A percentile compares a stretch with the other conserved stretches of the same genome.
These are phyloP conservation scores for Ceyx melanurus DNA, from an alignment of 2,113 vertebrate genomes.

Conservation along the genomic window DNA sequence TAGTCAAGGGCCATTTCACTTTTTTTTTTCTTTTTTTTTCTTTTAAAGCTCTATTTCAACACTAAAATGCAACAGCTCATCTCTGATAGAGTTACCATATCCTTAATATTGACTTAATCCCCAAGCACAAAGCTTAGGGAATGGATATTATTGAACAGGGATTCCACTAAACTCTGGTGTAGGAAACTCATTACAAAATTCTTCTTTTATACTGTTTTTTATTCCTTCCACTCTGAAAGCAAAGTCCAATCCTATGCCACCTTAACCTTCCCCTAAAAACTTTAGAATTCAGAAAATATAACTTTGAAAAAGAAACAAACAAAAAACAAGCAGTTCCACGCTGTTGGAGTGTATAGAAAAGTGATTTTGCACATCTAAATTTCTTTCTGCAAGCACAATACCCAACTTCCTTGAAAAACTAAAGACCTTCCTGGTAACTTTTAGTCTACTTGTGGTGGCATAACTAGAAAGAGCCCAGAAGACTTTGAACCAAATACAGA, in stretches of 20 bases:
- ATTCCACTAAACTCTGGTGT: background rate
- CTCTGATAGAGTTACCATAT: background rate
- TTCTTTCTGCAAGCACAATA: background rate
- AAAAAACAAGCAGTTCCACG: background rate
- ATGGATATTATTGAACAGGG: background rate
- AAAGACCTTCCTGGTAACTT: background rate
- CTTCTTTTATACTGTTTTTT: background rate
- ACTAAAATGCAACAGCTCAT: background rate
- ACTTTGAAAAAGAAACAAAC: background rate
- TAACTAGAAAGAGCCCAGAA: background rate
- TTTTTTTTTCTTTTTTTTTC: background rate
- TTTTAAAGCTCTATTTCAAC: background rate
- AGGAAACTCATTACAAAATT: background rate
- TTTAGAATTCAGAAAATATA: background rate
- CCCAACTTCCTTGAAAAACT: background rate
- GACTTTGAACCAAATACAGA: background rate
- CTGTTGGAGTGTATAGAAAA: background rate
- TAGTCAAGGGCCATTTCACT: background rate
- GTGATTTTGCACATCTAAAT: background rate
- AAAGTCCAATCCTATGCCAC: background rate
- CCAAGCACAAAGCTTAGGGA: background rate
- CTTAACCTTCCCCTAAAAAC: background rate
- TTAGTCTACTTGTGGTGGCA: background rate
- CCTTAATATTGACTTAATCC: background rate
- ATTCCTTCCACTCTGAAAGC: background rate